Conservation (phyloP, 2,113 vertebrate species). For the Lophius piscatorius region DNA sequence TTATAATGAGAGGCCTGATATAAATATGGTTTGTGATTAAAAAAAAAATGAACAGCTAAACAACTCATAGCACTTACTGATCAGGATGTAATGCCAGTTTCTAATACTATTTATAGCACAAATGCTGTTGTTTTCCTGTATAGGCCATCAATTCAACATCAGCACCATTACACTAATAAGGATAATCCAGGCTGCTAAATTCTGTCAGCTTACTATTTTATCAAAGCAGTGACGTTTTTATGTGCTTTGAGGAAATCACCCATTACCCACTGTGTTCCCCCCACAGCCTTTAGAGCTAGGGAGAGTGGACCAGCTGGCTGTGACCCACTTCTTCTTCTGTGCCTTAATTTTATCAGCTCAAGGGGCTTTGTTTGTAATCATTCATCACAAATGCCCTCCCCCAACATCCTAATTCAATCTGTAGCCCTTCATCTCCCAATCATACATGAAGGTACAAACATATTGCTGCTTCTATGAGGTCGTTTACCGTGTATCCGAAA, state of each 20-base stretch:
- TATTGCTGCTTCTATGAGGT: not conserved
- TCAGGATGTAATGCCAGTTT: no score
- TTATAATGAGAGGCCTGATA: no score
- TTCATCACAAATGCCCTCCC: slow-evolving; percentile 38
- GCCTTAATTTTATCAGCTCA: slow-evolving; percentile 58
- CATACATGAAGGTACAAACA: not conserved
- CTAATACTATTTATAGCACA: no score
- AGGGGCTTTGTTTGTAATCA: slow-evolving; percentile 71
- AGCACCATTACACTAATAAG: slow-evolving; percentile 33
- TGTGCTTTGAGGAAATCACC: slow-evolving; percentile 43
- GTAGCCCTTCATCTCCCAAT: not conserved
- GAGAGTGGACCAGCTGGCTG: slow-evolving; percentile 29
- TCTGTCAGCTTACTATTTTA: slow-evolving; percentile 31
- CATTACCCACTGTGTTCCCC: slow-evolving; percentile 22
- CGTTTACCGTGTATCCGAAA: no score
- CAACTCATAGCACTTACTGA: no score
- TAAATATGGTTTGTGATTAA: no score
- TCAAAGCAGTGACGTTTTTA: slow-evolving; percentile 36
- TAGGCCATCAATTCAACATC: slow-evolving; percentile 8
- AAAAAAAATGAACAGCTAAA: no score
- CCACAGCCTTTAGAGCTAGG: slow-evolving; percentile 10
- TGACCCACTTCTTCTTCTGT: slow-evolving; percentile 80
- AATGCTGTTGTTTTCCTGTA: slow-evolving; percentile 5
- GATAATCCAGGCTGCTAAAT: slow-evolving; percentile 29
- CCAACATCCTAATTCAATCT: slow-evolving; percentile 27